phyloP scores from a whole-genome alignment of 2,113 vertebrate species.

The Phrynosoma blainvillii region DNA sequence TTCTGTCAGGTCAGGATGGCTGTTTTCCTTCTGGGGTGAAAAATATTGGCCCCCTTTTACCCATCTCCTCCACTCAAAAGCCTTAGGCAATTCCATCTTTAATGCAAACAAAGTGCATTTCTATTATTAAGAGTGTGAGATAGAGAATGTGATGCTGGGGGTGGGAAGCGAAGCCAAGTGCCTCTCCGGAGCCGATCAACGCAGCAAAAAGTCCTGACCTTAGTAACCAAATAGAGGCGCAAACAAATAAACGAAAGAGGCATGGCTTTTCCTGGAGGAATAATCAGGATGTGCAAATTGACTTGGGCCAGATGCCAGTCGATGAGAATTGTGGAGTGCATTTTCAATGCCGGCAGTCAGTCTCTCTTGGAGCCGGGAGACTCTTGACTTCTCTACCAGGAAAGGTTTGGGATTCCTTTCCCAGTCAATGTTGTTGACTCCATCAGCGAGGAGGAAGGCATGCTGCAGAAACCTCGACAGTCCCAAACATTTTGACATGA shows the following conservation, averaged over 20 bases:
- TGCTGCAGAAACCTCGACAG: neutral
- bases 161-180: neutral
- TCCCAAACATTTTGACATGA: neutral
- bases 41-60: neutral
- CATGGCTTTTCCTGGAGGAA: neutral
- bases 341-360: neutral
- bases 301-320: constrained; percentile 4
- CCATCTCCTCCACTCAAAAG: neutral
- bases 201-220: constrained; percentile 1
- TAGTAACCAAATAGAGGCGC: neutral
- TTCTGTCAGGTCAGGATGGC: neutral
- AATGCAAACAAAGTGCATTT: neutral
- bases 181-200: neutral
- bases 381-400: neutral
- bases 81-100: neutral
- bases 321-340: neutral
- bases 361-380: neutral
- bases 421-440: neutral
- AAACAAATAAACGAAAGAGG: constrained; percentile 17
- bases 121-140: neutral
- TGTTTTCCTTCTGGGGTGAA: neutral
- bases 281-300: neutral
- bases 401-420: neutral
- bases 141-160: neutral
- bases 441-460: constrained; percentile 20